Evolutionary conservation across 2,797 vertebrate species (phyloP), one percentile per base, ranked within the genome.

Genomic region (Cuculus canorus): DNA sequence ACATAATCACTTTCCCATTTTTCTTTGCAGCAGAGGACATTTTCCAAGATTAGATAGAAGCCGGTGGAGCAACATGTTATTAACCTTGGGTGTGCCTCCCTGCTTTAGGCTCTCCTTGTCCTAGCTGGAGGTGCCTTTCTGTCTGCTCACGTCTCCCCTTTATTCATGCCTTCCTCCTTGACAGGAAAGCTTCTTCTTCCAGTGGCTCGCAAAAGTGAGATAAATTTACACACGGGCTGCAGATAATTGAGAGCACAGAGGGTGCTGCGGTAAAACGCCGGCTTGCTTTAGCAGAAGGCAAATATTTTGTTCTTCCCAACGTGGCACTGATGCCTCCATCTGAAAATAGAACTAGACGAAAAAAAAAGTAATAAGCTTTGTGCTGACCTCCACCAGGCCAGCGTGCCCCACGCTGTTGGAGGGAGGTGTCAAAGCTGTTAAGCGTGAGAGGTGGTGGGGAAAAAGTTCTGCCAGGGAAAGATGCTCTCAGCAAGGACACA

Each of bases 31-130:
- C 89, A 52, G 89, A 96, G 79, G 88, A 90, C 87, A 4, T 90
- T 90, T 95, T 90, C 92, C 70, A 89, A 92, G 92, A 86, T 82
- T 95, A 95, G 93, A 96, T 68, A 64, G 90, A 93, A 92, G 91
- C 84, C 78, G 89, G 95, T 87, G 84, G 88, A 94, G 80, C 82
- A 96, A 88, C 75, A 25, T 66, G 86, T 92, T 83, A 86, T 96
- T 95, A 97, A 94, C 89, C 93, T 92, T 50, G 92, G 94, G 83
- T 66, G 91, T 89, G 94, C 84, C 92, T 96, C 73, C 72, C 76
- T 76, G 89, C 85, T 93, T 64, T 43, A 45, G 90, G 93, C 88
- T 82, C 86, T 65, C 69, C 18, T 13, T 32, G 84, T 66, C 85
- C 73, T 1, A 76, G 77, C 88, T 68, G 69, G 86, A 95, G 94